A percentile compares a stretch with the other conserved stretches of the same genome.
Evolutionary conservation across 2,113 vertebrate genomes (phyloP).

Genomic region (Thomomys bottae): DNA sequence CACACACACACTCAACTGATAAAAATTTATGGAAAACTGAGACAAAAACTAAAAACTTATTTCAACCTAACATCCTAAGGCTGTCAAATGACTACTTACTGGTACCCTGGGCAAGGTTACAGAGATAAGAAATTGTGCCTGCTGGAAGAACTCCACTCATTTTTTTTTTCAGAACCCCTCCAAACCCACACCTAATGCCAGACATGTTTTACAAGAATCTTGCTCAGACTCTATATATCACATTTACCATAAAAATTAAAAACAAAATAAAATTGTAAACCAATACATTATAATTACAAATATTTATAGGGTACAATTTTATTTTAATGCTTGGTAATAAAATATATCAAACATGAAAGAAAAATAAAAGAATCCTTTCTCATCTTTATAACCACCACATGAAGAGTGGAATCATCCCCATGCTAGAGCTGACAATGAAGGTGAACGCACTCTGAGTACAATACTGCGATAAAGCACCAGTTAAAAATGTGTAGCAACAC

Average conservation of each 20-base stretch:
- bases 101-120: background rate
- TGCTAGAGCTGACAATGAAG: background rate
- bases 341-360: no score
- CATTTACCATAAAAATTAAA: no score
- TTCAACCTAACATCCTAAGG: conserved; percentile 14
- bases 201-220: background rate
- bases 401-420: background rate
- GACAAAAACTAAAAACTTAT: conserved; percentile 36
- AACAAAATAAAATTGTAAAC: no score
- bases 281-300: no score
- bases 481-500: background rate
- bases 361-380: background rate
- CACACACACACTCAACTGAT: no score
- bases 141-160: background rate
- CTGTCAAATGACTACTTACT: conserved; percentile 9
- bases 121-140: background rate
- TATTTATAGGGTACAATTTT: no score
- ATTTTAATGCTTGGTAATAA: no score
- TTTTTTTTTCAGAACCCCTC: background rate
- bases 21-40: conserved; percentile 37
- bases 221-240: no score
- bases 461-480: background rate
- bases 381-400: background rate
- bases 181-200: background rate
- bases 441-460: background rate